Evolutionary conservation across 92 coral and sea anemone species (phyloP).

Genomic region (Actinernus sp.): DNA sequence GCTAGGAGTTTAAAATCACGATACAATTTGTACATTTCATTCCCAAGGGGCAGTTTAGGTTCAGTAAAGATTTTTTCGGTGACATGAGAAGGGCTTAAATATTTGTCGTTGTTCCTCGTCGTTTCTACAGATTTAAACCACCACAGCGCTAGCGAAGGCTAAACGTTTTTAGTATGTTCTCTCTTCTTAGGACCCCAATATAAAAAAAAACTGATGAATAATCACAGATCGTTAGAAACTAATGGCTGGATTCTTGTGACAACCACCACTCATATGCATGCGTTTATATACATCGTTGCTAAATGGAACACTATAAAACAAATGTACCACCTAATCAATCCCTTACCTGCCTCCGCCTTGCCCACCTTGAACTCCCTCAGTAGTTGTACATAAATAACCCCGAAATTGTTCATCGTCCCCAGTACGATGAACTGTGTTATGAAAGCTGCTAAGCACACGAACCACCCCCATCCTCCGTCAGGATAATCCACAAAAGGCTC

Average conservation of each 20-base stretch:
- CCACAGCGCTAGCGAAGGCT: no score
- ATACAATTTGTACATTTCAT: no score
- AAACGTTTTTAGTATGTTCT: no score
- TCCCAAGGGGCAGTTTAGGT: no score
- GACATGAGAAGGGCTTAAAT: no score
- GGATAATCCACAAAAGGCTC: slow-evolving; percentile 81
- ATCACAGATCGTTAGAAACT: neutral
- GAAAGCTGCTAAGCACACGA: slow-evolving; percentile 92
- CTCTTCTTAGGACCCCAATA: no score
- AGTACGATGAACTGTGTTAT: slow-evolving; percentile 91
- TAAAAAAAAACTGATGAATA: neutral
- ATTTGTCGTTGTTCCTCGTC: no score
- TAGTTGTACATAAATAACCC: slow-evolving; percentile 85
- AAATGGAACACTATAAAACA: neutral
- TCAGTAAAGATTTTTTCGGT: no score
- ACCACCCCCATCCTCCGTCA: slow-evolving; percentile 99
- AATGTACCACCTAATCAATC: neutral
- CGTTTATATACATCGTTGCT: neutral
- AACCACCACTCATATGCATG: slow-evolving; percentile 33
- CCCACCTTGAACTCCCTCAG: slow-evolving; percentile 72
- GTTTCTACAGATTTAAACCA: no score
- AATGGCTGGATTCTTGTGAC: no score
- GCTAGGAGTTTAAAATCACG: no score
- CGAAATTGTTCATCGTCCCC: slow-evolving; percentile 98
- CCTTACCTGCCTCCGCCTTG: slow-evolving; percentile 84